Conservation (phyloP, 2,888 invertebrate genomes). For the Fabriciana adippe region DNA sequence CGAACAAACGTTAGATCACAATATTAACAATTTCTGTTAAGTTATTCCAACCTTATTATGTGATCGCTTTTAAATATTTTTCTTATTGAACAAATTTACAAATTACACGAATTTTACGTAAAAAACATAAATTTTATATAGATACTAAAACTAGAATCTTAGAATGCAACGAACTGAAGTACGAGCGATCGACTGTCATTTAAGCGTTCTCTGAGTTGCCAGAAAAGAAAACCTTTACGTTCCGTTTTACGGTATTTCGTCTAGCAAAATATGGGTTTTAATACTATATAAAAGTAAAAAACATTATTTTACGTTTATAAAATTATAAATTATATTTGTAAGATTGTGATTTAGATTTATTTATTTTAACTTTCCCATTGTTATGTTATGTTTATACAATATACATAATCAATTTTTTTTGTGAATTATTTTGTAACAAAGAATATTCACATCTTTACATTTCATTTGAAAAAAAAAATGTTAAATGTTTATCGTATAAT, state of each 20-base stretch:
- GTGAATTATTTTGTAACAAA: too few species aligned
- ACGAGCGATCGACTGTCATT: slow-evolving; percentile 1
- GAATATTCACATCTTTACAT: too few species aligned
- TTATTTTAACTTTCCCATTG: too few species aligned
- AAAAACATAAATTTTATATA: background rate
- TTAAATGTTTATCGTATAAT: too few species aligned
- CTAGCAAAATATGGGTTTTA: background rate
- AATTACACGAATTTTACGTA: background rate
- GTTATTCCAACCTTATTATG: background rate
- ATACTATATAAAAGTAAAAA: too few species aligned
- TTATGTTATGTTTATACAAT: too few species aligned
- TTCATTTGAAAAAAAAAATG: too few species aligned
- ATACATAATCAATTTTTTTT: too few species aligned
- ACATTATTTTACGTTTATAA: too few species aligned
- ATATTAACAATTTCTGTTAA: background rate
- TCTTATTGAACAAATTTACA: background rate
- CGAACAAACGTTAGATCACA: slow-evolving; percentile 3
- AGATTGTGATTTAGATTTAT: too few species aligned
- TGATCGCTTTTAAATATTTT: background rate
- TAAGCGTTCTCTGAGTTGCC: slow-evolving; percentile 16
- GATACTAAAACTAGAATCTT: slow-evolving; percentile 11
- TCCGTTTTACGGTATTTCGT: background rate
- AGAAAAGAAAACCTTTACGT: slow-evolving; percentile 13
- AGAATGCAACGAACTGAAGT: background rate
- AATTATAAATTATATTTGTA: too few species aligned